Evolutionary conservation across 2,113 vertebrate species (phyloP).

Genomic region (Lichenostomus cassidix): DNA sequence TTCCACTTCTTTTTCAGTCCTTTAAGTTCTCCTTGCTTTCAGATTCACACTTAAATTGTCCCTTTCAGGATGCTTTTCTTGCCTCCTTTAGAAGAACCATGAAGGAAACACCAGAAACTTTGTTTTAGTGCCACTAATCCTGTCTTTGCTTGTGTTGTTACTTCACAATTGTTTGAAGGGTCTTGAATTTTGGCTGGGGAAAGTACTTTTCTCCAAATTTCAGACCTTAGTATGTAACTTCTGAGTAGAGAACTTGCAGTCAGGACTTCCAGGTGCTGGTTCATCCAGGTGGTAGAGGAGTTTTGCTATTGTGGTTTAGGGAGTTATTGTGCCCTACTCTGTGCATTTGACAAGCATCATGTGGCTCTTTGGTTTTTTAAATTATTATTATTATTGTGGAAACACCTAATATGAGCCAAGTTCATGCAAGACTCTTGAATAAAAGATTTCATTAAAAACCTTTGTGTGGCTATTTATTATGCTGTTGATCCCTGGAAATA

Average conservation of each 20-base stretch:
- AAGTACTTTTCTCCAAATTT: neutral
- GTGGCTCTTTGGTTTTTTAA: neutral
- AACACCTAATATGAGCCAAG: neutral
- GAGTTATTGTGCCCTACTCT: neutral
- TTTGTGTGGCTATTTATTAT: constrained; percentile 43
- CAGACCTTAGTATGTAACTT: neutral
- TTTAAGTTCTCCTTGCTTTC: neutral
- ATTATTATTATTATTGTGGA: constrained; percentile 40
- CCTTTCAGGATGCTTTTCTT: neutral
- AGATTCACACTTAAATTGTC: neutral
- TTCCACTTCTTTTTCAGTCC: neutral
- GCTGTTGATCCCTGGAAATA: constrained; percentile 35
- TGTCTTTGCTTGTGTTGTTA: neutral
- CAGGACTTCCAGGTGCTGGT: neutral
- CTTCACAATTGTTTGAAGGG: neutral
- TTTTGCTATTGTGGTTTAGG: neutral
- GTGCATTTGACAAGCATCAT: neutral
- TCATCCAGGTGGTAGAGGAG: neutral
- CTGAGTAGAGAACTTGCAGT: neutral
- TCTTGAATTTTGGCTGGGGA: neutral
- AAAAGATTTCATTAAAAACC: constrained; percentile 56
- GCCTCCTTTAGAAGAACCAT: neutral
- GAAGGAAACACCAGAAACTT: neutral
- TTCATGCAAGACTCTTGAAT: constrained; percentile 7
- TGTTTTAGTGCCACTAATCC: neutral